Evolutionary conservation across 2,888 invertebrate species (phyloP).

Genomic region (Cheilosia impressa): DNA sequence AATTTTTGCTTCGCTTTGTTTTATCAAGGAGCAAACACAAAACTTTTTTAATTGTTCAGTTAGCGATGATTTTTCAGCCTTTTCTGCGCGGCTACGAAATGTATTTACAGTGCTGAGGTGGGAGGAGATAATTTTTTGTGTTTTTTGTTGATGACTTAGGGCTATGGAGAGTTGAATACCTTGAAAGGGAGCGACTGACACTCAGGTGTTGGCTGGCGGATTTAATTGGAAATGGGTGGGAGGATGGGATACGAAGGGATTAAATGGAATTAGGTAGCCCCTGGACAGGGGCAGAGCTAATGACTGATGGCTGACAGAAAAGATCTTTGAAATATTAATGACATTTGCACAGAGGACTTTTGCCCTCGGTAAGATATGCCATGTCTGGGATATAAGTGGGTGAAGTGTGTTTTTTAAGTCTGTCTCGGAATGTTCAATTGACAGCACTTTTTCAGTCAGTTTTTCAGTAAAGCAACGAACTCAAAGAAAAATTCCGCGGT

Average conservation of each 20-base stretch:
- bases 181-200: constrained; percentile 18
- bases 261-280: not conserved
- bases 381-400: too few relatives aligned
- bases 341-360: too few relatives aligned
- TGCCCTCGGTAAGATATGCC: too few relatives aligned
- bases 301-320: not conserved
- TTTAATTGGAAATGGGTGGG: constrained; percentile 47
- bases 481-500: accelerated
- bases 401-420: too few relatives aligned
- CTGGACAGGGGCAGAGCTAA: not conserved
- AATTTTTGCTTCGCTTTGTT: constrained; percentile 26
- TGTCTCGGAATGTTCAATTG: too few relatives aligned
- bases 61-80: constrained; percentile 50
- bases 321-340: not conserved
- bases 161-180: not conserved
- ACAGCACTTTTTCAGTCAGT: too few relatives aligned
- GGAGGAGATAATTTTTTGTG: constrained; percentile 1
- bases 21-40: constrained; percentile 24
- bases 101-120: constrained; percentile 23
- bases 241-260: constrained; percentile 1
- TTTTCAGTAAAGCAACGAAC: too few relatives aligned
- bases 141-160: not conserved
- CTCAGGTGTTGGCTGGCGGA: constrained; percentile 57
- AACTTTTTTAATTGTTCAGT: constrained; percentile 56
- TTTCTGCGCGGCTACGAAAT: constrained; percentile 4